Evolutionary conservation across 2,888 invertebrate species (phyloP).

Genomic region (Lepidonotus clava): DNA sequence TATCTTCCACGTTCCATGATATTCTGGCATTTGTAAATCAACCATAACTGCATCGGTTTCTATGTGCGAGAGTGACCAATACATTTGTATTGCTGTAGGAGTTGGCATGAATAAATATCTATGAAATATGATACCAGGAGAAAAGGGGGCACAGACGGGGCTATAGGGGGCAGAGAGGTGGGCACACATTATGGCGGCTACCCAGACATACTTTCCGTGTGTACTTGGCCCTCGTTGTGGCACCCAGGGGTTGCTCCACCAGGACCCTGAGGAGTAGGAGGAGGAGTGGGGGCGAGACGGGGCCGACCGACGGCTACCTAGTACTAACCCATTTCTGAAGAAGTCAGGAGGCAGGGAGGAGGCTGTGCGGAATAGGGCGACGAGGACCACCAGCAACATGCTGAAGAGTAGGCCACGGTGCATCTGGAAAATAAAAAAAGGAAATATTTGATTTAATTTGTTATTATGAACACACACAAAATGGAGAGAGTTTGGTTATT

Average conservation of each 20-base stretch:
- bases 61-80: no score
- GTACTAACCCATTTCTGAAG: slow-evolving; percentile 52
- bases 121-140: background rate
- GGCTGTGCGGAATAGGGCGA: background rate
- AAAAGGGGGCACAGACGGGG: no score
- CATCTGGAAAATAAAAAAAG: slow-evolving; percentile 22
- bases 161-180: no score
- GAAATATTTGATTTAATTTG: no score
- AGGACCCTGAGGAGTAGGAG: background rate
- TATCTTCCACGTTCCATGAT: no score
- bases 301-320: background rate
- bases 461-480: no score
- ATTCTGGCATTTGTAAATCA: no score
- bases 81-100: no score
- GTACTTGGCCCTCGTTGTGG: background rate
- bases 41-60: no score
- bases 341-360: slow-evolving; percentile 48
- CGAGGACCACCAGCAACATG: background rate
- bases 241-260: background rate
- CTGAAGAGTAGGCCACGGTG: slow-evolving; percentile 32
- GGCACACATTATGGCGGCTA: no score
- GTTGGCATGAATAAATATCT: no score
- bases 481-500: no score
- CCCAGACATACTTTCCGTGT: slow-evolving; percentile 45
- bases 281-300: background rate